These are phyloP conservation scores for Drosophila serrata DNA, from an alignment of 1,140 invertebrate species.

Conservation along the genomic window DNA sequence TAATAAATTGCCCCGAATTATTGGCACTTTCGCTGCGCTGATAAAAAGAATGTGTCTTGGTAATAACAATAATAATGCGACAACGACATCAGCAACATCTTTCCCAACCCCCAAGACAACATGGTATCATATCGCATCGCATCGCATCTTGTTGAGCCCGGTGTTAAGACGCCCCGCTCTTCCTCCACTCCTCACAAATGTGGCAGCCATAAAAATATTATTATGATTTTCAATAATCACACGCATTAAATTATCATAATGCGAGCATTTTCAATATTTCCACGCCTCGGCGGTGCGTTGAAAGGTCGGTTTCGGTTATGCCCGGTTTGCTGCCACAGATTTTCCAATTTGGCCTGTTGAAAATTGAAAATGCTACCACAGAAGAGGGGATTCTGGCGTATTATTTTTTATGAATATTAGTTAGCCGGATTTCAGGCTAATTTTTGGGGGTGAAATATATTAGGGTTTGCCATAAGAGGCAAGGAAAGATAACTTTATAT, in stretches of 20 bases:
- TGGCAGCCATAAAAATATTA: conserved; percentile 76
- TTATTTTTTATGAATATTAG: conserved; percentile 67
- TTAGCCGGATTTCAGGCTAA: conserved; percentile 44
- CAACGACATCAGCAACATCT: conserved; percentile 69
- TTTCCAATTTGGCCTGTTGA: conserved; percentile 54
- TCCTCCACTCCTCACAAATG: conserved; percentile 36
- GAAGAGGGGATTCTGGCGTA: conserved; percentile 2
- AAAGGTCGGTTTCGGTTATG: conserved; percentile 6
- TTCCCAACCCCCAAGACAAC: conserved; percentile 12
- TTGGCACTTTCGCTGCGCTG: conserved; percentile 76
- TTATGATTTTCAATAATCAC: conserved; percentile 84
- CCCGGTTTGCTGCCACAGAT: conserved; percentile 36
- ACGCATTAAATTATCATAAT: conserved; percentile 82
- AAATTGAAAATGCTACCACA: conserved; percentile 46
- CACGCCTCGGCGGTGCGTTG: conserved; percentile 39
- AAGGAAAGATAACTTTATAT: conserved; percentile 2
- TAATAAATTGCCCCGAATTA: conserved; percentile 83
- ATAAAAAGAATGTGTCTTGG: conserved; percentile 80
- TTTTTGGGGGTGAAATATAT: conserved; percentile 40
- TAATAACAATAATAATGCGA: conserved; percentile 84
- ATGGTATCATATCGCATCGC: conserved; percentile 16
- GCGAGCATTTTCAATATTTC: conserved; percentile 75
- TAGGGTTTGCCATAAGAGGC: background rate
- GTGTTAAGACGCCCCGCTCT: conserved; percentile 17
- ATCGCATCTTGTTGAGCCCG: conserved; percentile 43